Conservation (phyloP, 2,113 vertebrate genomes). For the Mus musculus region DNA sequence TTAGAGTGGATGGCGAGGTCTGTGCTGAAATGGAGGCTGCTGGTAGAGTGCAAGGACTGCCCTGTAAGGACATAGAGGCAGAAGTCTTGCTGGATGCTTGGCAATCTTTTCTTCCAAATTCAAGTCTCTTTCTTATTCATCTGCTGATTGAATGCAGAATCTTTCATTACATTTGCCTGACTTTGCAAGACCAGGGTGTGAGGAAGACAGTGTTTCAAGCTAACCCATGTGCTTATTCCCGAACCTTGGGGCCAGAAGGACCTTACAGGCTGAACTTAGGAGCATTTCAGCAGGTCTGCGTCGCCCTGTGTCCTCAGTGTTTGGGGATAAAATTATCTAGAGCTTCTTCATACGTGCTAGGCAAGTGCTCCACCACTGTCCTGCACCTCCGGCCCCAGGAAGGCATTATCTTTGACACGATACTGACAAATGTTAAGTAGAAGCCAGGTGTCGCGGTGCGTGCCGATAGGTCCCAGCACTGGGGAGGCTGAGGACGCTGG, state of each 20-base stretch:
- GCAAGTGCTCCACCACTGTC: not conserved
- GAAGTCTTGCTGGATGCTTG: slow-evolving; percentile 10
- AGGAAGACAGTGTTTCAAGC: not conserved
- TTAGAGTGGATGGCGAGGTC: slow-evolving; percentile 59
- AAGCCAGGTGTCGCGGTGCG: not conserved
- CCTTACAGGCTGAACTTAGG: not conserved
- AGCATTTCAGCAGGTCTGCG: not conserved
- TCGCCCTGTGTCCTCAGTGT: too few relatives aligned
- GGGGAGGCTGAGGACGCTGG: not conserved
- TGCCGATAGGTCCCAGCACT: not conserved
- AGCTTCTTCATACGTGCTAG: not conserved
- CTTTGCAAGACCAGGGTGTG: slow-evolving; percentile 14
- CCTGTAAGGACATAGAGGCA: slow-evolving; percentile 47
- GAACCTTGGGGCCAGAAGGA: not conserved
- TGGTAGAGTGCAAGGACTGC: slow-evolving; percentile 24
- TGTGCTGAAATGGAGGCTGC: slow-evolving; percentile 39
- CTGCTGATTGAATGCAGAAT: slow-evolving; percentile 46
- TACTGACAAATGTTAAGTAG: not conserved
- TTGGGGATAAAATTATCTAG: too few relatives aligned
- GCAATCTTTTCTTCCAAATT: slow-evolving; percentile 45
- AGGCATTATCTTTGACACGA: not conserved
- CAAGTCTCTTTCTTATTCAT: slow-evolving; percentile 59
- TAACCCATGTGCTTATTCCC: not conserved
- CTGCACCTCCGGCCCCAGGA: not conserved
- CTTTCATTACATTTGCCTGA: slow-evolving; percentile 46